phyloP scores from a whole-genome alignment of 1,140 invertebrate genomes.

The Zaprionus capensis region DNA sequence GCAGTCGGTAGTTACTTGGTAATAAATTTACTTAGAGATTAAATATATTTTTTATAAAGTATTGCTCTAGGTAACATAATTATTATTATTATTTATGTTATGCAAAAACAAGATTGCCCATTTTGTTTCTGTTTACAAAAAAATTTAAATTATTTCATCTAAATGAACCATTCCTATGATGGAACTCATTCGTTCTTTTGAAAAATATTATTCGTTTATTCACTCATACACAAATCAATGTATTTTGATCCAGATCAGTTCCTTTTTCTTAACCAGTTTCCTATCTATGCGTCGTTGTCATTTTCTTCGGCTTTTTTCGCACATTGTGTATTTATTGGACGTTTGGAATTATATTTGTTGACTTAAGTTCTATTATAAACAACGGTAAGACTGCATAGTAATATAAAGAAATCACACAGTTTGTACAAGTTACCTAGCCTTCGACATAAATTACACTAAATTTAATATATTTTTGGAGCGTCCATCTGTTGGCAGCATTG shows the following conservation, averaged over 20 bases:
- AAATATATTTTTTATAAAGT: no score
- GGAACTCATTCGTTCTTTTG: neutral
- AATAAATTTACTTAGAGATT: no score
- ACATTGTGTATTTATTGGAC: constrained; percentile 34
- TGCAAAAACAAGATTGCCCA: no score
- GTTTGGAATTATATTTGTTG: constrained; percentile 12
- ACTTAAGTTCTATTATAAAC: constrained; percentile 16
- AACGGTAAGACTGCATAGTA: constrained; percentile 19
- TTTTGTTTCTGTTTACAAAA: neutral
- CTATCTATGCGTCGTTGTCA: constrained; percentile 40
- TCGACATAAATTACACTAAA: neutral
- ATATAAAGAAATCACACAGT: neutral
- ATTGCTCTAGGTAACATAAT: no score
- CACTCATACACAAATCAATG: neutral
- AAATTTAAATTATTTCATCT: neutral
- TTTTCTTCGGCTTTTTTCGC: constrained; percentile 56
- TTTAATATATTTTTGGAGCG: constrained; percentile 45
- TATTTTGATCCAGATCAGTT: constrained; percentile 13
- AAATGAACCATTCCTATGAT: neutral
- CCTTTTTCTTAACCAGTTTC: constrained; percentile 11
- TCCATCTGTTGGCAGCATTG: constrained; percentile 63
- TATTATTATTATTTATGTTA: no score
- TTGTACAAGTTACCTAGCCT: constrained; percentile 5
- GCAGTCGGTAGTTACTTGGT: no score
- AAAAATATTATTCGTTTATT: neutral